Base-by-base conservation (phyloP, 2,888 invertebrate species). In the Eutolmus rufibarbis region DNA sequence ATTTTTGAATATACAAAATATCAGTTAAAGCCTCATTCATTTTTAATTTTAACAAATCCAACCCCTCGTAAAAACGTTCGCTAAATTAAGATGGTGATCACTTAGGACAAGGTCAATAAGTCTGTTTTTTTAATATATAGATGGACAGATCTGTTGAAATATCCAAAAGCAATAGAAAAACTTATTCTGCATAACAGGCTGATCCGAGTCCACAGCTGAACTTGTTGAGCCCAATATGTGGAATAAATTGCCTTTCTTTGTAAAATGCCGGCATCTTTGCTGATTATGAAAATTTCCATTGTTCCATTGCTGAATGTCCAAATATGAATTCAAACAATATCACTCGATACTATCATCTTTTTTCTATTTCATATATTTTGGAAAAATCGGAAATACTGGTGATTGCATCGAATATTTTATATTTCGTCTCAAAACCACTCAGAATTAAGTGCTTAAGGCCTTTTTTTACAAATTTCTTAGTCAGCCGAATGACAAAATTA, bases 111-210 rank as follows among this genome's bases (percentile, higher is more conserved):
- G 76, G 76, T 76, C 40, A 76, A 76, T 34, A 76, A 34, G 76
- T 40, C 40, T 76, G 37, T 40, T 37, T 76, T 76, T 76, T 76
- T 76, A 46, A 46, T 23, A 8, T 57, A 9, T 57, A 66, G 66
- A 66, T 14, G 34, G n/a, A 37, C 76, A 40, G 16, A 76, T 76
- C 76, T 76, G 37, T 76, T 76, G 34, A 76, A 76, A 40, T 2
- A 34, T 37, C 76, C 40, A 76, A 76, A 28, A 76, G 19, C 76
- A 31, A 76, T 37, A 76, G 40, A 78, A 78, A 78, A 78, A 78
- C 37, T 40, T 78, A 43, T 46, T 78, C 78, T 78, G 78, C 78
- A 78, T 78, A 78, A 78, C 78, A 14, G 43, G 78, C 78, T 78
- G 23, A 7, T 78, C 23, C 46, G 40, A 23, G 40, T 43, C 37